A percentile compares a stretch with the other conserved stretches of the same genome.
phyloP scores from a whole-genome alignment of 1,140 invertebrate genomes.

The Bactericera cockerelli region DNA sequence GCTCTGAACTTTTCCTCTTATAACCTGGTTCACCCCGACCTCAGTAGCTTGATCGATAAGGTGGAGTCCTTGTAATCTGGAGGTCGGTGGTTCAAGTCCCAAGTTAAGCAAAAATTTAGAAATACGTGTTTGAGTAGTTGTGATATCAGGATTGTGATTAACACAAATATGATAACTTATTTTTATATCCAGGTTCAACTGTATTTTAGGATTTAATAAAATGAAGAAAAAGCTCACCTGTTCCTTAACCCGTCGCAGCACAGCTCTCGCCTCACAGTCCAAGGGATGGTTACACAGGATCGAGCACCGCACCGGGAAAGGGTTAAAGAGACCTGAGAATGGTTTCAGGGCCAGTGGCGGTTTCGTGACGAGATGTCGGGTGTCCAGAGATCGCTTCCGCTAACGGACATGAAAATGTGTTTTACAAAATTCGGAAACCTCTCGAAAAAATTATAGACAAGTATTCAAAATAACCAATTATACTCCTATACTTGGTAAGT shows the following conservation, averaged over 20 bases:
- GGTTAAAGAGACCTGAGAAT: constrained; percentile 61
- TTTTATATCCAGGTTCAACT: constrained; percentile 49
- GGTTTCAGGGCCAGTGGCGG: constrained; percentile 52
- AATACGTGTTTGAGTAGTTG: too few species aligned
- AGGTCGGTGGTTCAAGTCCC: constrained; percentile 74
- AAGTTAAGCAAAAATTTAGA: too few species aligned
- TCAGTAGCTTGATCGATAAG: too few species aligned
- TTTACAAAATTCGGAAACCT: not conserved
- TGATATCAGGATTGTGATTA: too few species aligned
- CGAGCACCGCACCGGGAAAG: constrained; percentile 58
- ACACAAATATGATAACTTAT: constrained; percentile 59
- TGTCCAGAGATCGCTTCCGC: not conserved
- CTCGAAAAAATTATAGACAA: not conserved
- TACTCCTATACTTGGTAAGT: not conserved
- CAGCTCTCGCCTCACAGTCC: constrained; percentile 51
- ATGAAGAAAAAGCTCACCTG: too few species aligned
- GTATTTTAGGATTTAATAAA: too few species aligned
- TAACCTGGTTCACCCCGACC: too few species aligned
- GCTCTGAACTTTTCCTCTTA: too few species aligned
- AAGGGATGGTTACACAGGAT: constrained; percentile 67
- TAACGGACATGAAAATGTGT: constrained; percentile 3
- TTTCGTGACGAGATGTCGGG: not conserved
- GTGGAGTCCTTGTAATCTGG: constrained; percentile 51
- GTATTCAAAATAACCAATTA: not conserved
- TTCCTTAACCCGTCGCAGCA: constrained; percentile 51